Percentiles rank a stretch among this genome's conserved stretches.
phyloP scores from a whole-genome alignment of 1,140 invertebrate species.

The Pinna nobilis region DNA sequence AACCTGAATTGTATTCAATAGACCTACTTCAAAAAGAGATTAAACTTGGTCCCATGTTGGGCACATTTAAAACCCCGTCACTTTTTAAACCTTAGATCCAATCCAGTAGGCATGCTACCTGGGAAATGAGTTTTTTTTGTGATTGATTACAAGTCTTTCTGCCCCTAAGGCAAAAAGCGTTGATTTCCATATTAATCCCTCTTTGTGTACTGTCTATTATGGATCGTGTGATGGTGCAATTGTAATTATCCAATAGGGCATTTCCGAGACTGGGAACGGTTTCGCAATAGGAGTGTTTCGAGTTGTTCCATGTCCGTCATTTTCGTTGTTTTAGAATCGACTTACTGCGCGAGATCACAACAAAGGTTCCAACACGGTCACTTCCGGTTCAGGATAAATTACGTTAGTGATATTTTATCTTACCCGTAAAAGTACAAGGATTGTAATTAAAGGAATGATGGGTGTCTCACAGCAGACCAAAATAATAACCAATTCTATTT shows the following conservation, averaged over 20 bases:
- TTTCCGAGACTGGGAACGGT: too few species aligned
- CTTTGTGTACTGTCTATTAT: conserved; percentile 24
- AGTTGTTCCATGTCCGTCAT: too few species aligned
- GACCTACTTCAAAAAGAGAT: conserved; percentile 23
- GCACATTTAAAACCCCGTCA: conserved; percentile 5
- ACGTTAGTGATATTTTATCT: too few species aligned
- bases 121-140: conserved; percentile 14
- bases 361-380: too few species aligned
- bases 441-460: too few species aligned
- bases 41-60: conserved; percentile 16
- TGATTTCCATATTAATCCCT: conserved; percentile 17
- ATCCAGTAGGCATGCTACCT: conserved; percentile 20
- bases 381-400: too few species aligned
- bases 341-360: too few species aligned
- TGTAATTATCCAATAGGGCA: conserved; percentile 18
- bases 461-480: too few species aligned
- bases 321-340: too few species aligned
- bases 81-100: conserved; percentile 5
- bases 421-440: too few species aligned
- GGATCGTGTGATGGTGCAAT: neutral
- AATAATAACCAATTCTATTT: too few species aligned
- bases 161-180: conserved; percentile 3
- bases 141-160: conserved; percentile 26
- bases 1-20: neutral
- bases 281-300: too few species aligned